Evolutionary conservation across 2,888 invertebrate species (phyloP), one percentile per base, ranked within the genome.

Genomic region (Archips crataeganus): DNA sequence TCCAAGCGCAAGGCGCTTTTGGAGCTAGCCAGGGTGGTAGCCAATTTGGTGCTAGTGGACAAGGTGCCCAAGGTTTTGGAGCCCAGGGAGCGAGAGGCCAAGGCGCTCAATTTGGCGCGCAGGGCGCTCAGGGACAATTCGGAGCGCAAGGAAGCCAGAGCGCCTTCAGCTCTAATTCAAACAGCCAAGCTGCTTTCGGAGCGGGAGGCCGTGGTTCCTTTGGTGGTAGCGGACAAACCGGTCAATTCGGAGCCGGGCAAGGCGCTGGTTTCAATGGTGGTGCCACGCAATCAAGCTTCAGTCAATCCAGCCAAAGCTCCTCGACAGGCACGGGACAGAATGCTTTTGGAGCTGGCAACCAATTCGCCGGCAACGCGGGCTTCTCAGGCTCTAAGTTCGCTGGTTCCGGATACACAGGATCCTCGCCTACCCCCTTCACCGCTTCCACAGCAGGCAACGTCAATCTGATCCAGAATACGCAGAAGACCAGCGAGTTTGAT

Each of bases 371-470:
- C 59, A 80, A 76, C 36, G 49, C 80, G 0, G 83, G 79, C 71
- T 81, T 76, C 4, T 78, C 84, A 1, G 77, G 78, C 64, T 83
- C 79, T 76, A 89, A 88, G 76, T 88, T 87, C 66, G 82, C 80
- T 0, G 75, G 80, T 0, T 60, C 82, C 1, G 91, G 93, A 0
- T 94, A 86, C 79, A 83, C 85, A 0, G 93, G 93, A 0, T 93
- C 94, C 0, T 89, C 93, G 0, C 93, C 94, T 0, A 83, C 86
- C 0, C 93, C 94, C 0, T 93, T 93, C 84, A 82, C 89, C 0
- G 85, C 88, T 0, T 81, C 88, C 0, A 82, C 85, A 0, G 81
- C 81, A 61, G 92, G 92, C 0, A 92, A 89, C 70, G 84, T 93
- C 0, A 94, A 94, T 65, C 73, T 88, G 2, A 90, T 93, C 23